Percentiles rank a stretch among this genome's conserved stretches.
These are phyloP conservation scores for Aviceda subcristata DNA, from an alignment of 2,113 vertebrate species.

Conservation along the genomic window DNA sequence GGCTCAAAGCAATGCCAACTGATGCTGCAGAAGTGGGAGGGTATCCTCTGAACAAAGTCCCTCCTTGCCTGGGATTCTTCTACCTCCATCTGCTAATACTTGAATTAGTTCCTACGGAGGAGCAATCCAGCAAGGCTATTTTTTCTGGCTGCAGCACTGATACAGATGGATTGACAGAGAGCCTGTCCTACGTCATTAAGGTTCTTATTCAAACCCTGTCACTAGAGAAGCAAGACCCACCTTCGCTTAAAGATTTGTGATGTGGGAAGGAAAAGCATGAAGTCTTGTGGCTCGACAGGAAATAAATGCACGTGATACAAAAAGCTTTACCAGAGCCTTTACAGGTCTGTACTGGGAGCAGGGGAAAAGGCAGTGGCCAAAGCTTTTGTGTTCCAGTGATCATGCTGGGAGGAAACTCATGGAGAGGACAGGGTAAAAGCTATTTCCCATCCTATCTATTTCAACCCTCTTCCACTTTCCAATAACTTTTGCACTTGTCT, in stretches of 20 bases:
- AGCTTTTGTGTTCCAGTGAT: background rate
- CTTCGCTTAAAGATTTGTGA: background rate
- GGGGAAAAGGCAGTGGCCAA: background rate
- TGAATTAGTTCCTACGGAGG: background rate
- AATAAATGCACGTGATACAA: background rate
- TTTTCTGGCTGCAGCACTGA: background rate
- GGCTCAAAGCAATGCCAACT: background rate
- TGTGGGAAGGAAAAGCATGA: background rate
- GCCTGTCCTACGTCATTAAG: background rate
- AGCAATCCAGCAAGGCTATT: background rate
- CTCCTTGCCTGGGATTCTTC: background rate
- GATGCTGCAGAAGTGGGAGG: background rate
- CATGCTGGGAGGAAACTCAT: background rate
- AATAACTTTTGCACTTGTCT: background rate
- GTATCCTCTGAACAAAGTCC: background rate
- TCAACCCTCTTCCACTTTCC: background rate
- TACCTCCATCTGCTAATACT: background rate
- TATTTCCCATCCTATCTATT: background rate
- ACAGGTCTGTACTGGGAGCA: background rate
- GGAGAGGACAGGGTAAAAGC: background rate
- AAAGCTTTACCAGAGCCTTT: background rate
- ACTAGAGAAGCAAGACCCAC: background rate
- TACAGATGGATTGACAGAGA: background rate
- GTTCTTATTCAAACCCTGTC: background rate
- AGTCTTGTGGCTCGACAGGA: accelerated